Evolutionary conservation across 2,797 vertebrate species (phyloP), one percentile per base, ranked within the genome.

Genomic region (Nyctalus aviator): DNA sequence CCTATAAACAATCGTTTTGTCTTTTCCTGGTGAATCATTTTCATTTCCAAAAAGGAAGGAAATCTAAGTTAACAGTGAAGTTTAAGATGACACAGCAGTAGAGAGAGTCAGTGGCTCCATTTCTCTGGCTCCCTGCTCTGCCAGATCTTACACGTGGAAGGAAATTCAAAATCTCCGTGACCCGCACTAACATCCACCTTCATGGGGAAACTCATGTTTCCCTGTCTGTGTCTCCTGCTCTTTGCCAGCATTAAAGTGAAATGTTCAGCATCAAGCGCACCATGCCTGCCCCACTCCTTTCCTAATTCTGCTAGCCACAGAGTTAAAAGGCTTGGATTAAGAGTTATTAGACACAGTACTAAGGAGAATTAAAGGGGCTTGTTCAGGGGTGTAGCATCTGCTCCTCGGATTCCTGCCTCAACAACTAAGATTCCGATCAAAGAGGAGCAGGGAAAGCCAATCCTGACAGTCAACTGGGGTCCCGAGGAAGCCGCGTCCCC

Each of bases 341-440:
- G 91, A 95, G 72, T 94, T 46, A 96, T 97, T 97, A 96, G 96
- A 96, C 78, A 95, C 75, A 96, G 95, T 69, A 95, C 91, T 95
- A 92, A 96, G 87, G 68, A 95, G 95, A 95, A 97, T 96, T 93
- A 97, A 97, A 96, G 88, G 88, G 82, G 82, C 92, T 94, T 95
- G 84, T 94, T 95, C 79, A 87, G 96, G 84, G 57, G 44, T 72
- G 75, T 27, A 93, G 94, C 95, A 96, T 97, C 95, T 97, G 97
- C 93, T 97, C 79, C 92, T 96, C 85, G 93, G 96, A 97, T 97
- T 97, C 95, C 95, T 93, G 88, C 88, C 91, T 91, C 95, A 96
- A 97, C 96, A 92, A 91, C 96, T 76, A 93, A 95, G 93, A 96
- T 95, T 96, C 90, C 21, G 72, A 96, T 97, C 96, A 97, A 97